phyloP scores from a whole-genome alignment of 1,140 invertebrate genomes.

The Eulimnadia texana region DNA sequence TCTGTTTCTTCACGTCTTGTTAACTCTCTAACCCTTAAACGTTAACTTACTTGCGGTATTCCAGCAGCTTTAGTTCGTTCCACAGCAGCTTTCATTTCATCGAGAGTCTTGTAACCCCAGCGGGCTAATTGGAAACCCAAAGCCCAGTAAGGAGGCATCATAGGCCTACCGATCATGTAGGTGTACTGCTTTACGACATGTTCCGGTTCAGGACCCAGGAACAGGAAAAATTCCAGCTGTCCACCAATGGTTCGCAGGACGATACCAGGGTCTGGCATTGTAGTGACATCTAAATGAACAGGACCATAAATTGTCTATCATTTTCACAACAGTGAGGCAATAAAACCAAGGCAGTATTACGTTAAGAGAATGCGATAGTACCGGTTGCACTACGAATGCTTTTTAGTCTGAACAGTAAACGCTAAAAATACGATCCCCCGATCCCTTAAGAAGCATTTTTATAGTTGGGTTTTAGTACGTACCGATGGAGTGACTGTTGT shows the following conservation, averaged over 20 bases:
- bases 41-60: conserved; percentile 28
- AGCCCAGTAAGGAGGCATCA: conserved; percentile 34
- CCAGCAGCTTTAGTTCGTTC: conserved; percentile 25
- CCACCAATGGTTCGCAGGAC: conserved; percentile 30
- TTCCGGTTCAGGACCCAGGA: conserved; percentile 29
- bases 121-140: conserved; percentile 35
- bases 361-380: neutral
- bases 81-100: conserved; percentile 27
- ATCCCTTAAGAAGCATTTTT: too few species aligned
- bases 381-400: too few species aligned
- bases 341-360: neutral
- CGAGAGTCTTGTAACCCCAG: conserved; percentile 30
- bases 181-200: conserved; percentile 36
- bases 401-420: too few species aligned
- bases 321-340: neutral
- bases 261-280: conserved; percentile 23
- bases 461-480: neutral
- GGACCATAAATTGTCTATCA: too few species aligned
- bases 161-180: conserved; percentile 23
- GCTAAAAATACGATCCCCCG: too few species aligned
- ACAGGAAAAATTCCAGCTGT: conserved; percentile 29
- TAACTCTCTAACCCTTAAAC: too few species aligned
- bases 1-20: too few species aligned
- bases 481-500: conserved; percentile 19
- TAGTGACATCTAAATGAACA: conserved; percentile 14